Percentiles rank a stretch among this genome's conserved stretches.
phyloP scores from a whole-genome alignment of 1,140 invertebrate genomes.

The Dinoponera quadriceps region DNA sequence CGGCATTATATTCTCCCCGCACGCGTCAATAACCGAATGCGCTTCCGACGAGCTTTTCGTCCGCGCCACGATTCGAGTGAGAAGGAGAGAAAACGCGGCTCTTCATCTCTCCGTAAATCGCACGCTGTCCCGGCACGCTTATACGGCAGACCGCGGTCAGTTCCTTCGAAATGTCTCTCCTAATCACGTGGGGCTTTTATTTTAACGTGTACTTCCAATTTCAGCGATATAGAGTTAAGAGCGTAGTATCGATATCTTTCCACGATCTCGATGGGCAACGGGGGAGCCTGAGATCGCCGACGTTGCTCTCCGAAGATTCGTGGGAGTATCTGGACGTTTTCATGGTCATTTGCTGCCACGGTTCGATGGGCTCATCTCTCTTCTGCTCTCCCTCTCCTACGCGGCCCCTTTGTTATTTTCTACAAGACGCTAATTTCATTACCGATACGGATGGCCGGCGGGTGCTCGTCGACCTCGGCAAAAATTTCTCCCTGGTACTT shows the following conservation, averaged over 20 bases:
- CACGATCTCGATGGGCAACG: not conserved
- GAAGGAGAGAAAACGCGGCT: no score
- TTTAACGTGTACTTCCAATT: no score
- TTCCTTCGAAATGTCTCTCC: no score
- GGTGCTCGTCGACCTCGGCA: no score
- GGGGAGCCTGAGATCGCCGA: not conserved
- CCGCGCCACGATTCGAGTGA: not conserved
- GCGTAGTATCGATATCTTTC: not conserved
- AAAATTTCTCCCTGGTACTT: no score
- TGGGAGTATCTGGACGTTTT: conserved; percentile 76
- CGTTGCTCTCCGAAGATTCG: conserved; percentile 55
- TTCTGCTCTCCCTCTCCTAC: no score
- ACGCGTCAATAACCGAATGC: conserved; percentile 41
- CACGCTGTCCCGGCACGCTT: no score
- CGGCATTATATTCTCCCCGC: conserved; percentile 17
- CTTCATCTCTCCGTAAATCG: no score
- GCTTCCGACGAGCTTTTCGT: conserved; percentile 42
- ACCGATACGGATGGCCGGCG: conserved; percentile 19
- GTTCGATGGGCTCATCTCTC: conserved; percentile 67
- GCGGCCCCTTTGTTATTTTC: conserved; percentile 67
- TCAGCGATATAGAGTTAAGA: not conserved
- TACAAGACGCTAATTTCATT: conserved; percentile 73
- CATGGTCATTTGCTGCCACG: conserved; percentile 78
- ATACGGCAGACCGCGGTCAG: no score
- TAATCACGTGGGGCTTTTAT: no score